Evolutionary conservation across 2,888 invertebrate genomes (phyloP).

Genomic region (Brachyopa scutellaris): DNA sequence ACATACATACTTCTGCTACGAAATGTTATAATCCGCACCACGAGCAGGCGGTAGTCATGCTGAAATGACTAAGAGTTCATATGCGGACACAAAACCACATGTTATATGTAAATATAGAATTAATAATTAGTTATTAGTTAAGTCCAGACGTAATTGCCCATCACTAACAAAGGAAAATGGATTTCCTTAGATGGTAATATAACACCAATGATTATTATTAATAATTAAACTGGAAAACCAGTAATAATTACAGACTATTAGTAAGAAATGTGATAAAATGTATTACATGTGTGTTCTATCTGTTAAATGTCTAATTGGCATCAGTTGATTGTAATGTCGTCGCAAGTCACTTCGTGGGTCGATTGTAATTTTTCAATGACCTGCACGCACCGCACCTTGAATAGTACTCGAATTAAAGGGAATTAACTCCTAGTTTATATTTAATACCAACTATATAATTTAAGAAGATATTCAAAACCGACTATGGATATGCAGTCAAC

Average conservation of each 20-base stretch:
- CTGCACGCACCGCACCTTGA: neutral
- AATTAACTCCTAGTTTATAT: neutral
- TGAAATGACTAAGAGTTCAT: too few species aligned
- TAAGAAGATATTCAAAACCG: too few species aligned
- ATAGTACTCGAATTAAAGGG: neutral
- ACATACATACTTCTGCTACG: too few species aligned
- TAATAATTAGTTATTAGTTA: too few species aligned
- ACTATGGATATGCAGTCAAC: too few species aligned
- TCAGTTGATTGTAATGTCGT: neutral
- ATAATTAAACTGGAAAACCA: neutral
- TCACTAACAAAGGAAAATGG: too few species aligned
- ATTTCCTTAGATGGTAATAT: neutral
- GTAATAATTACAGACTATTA: neutral
- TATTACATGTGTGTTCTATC: neutral
- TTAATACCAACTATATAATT: neutral
- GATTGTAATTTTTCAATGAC: neutral
- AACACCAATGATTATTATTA: neutral
- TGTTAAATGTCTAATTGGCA: neutral
- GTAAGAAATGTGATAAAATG: neutral
- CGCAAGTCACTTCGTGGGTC: neutral
- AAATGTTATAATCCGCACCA: too few species aligned
- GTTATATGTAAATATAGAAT: too few species aligned
- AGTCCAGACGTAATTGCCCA: too few species aligned
- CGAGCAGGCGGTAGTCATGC: too few species aligned
- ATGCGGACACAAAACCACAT: too few species aligned